phyloP scores from a whole-genome alignment of 2,113 vertebrate genomes.

The Tiliqua scincoides region DNA sequence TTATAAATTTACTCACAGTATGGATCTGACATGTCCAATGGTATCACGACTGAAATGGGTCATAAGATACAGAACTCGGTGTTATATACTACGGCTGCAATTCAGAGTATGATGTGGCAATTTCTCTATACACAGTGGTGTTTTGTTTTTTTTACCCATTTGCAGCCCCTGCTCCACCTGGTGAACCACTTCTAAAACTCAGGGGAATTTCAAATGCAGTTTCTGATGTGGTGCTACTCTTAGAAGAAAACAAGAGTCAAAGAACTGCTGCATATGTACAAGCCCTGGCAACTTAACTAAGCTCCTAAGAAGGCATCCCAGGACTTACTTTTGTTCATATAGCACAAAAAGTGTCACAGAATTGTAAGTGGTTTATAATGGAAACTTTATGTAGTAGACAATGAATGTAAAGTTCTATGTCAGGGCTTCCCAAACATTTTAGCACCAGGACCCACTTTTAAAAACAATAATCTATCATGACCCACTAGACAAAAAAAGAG shows the following conservation, averaged over 20 bases:
- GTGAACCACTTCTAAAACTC: not conserved
- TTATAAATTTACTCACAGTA: not conserved
- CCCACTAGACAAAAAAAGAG: not conserved
- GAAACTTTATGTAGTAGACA: not conserved
- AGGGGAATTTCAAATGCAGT: not conserved
- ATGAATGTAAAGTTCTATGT: not conserved
- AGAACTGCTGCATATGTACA: not conserved
- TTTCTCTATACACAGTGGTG: not conserved
- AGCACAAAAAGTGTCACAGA: no score
- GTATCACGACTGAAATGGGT: no score
- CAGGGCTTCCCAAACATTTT: no score
- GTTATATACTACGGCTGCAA: not conserved
- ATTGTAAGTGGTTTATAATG: not conserved
- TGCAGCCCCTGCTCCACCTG: not conserved
- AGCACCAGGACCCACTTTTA: no score
- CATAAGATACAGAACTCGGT: not conserved
- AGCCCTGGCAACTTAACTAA: not conserved
- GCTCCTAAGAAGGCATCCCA: not conserved
- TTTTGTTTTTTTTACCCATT: not conserved
- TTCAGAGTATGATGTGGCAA: not conserved
- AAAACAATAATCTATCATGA: no score
- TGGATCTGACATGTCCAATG: not conserved
- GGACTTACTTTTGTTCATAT: not conserved
- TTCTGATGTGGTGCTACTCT: not conserved
- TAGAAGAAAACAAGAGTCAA: not conserved